These are phyloP conservation scores for Rhingia campestris DNA, from an alignment of 2,888 invertebrate species.

Conservation along the genomic window DNA sequence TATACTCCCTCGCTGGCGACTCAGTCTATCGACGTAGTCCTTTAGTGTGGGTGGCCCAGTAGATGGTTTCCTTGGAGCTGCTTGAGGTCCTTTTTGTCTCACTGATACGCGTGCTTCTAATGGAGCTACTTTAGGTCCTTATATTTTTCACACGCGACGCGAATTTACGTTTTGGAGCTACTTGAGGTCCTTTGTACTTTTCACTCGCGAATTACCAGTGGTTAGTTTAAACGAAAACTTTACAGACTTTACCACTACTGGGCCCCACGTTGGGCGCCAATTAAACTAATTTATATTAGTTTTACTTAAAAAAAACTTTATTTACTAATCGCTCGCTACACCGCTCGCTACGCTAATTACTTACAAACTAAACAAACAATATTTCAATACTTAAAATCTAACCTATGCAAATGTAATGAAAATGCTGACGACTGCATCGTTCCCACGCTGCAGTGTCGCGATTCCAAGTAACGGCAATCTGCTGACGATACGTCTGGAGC, in stretches of 20 bases:
- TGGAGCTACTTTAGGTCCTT: not conserved
- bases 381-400: not conserved
- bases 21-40: conserved; percentile 1
- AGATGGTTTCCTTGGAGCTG: not conserved
- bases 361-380: not conserved
- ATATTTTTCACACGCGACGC: conserved; percentile 4
- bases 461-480: too few species aligned
- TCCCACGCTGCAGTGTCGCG: conserved; percentile 1
- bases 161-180: not conserved
- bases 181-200: not conserved
- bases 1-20: conserved; percentile 6
- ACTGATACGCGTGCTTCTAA: not conserved
- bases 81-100: not conserved
- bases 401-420: not conserved
- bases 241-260: too few species aligned
- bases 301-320: too few species aligned
- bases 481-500: too few species aligned
- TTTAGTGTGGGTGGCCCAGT: conserved; percentile 1
- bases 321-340: too few species aligned
- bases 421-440: not conserved
- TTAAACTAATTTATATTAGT: too few species aligned
- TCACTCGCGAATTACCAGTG: not conserved
- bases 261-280: too few species aligned
- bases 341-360: too few species aligned
- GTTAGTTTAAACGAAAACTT: too few species aligned